A percentile compares a stretch with the other conserved stretches of the same genome.
Conservation (phyloP, 2,113 vertebrate genomes). For the Sylvietta virens region DNA sequence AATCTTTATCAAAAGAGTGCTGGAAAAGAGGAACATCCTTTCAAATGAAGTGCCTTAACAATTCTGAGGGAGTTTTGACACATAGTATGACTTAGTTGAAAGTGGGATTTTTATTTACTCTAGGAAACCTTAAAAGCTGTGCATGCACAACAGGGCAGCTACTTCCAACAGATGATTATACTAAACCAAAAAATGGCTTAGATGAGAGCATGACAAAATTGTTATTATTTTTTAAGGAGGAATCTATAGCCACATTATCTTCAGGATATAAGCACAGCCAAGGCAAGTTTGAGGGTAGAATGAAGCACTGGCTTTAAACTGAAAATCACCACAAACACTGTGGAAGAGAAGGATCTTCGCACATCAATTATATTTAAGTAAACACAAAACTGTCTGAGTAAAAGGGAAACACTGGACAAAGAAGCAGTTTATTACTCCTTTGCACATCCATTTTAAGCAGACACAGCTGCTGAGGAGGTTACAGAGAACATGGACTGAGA, state of each 20-base stretch:
- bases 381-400: background rate
- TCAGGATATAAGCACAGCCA: background rate
- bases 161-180: background rate
- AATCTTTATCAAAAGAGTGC: background rate
- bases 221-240: background rate
- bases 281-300: background rate
- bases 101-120: background rate
- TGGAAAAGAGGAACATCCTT: background rate
- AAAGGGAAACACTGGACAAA: background rate
- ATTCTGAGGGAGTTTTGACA: background rate
- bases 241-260: background rate
- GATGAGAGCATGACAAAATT: background rate
- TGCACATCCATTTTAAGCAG: background rate
- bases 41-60: background rate
- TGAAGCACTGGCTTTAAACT: background rate
- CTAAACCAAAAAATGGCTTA: background rate
- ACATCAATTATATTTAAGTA: background rate
- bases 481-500: background rate
- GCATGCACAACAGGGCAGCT: background rate
- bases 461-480: background rate
- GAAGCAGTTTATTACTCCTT: background rate
- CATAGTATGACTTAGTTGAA: fast-evolving
- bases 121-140: background rate
- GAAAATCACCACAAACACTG: background rate
- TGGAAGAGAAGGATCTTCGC: background rate